Evolutionary conservation across 2,888 invertebrate genomes (phyloP).

Genomic region (Ectemnius continuus): DNA sequence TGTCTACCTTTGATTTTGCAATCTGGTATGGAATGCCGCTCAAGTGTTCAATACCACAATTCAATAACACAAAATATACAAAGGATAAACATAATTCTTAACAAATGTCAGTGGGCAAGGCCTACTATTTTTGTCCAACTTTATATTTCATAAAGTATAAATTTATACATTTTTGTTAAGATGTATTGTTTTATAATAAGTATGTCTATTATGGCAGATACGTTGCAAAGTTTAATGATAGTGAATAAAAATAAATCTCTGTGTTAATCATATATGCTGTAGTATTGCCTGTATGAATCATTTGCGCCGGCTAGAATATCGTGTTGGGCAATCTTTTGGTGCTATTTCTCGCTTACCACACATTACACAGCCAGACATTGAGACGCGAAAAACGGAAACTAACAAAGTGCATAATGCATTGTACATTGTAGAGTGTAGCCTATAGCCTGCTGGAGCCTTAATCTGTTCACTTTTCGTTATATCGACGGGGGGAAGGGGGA

Average conservation of each 20-base stretch:
- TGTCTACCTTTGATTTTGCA: constrained; percentile 52
- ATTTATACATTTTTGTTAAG: constrained; percentile 71
- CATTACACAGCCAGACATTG: constrained; percentile 77
- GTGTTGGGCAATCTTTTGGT: constrained; percentile 71
- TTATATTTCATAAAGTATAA: constrained; percentile 66
- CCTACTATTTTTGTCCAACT: constrained; percentile 68
- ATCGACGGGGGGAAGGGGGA: constrained; percentile 54
- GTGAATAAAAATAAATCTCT: constrained; percentile 59
- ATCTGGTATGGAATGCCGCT: constrained; percentile 54
- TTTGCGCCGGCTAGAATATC: constrained; percentile 50
- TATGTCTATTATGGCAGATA: constrained; percentile 65
- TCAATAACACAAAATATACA: constrained; percentile 51
- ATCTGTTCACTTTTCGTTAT: constrained; percentile 76
- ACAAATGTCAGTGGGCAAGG: constrained; percentile 59
- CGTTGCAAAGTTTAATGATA: constrained; percentile 65
- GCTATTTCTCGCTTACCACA: constrained; percentile 74
- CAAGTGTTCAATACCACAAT: constrained; percentile 55
- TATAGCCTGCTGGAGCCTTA: constrained; percentile 78
- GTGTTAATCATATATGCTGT: constrained; percentile 52
- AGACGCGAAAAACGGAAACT: constrained; percentile 61
- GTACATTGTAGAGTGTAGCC: constrained; percentile 78
- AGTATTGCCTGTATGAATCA: constrained; percentile 42
- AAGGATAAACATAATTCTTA: constrained; percentile 50
- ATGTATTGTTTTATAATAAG: constrained; percentile 67
- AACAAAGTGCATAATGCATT: constrained; percentile 75